Evolutionary conservation across 2,797 vertebrate species (phyloP).

Genomic region (Loriculus beryllinus): DNA sequence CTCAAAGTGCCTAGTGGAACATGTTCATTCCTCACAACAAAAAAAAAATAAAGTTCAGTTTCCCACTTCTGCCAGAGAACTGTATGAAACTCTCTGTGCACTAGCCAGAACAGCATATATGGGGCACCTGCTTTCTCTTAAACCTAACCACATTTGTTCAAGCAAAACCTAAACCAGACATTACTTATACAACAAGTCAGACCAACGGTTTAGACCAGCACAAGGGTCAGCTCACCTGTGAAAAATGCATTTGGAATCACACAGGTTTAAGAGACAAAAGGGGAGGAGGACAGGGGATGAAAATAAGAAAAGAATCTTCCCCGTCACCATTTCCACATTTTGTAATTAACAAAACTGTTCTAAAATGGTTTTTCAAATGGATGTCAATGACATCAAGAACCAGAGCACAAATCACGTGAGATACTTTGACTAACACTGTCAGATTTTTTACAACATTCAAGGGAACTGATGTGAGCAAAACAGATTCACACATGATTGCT

Average conservation of each 20-base stretch:
- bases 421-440: neutral
- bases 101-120: rapidly evolving
- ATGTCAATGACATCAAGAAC: neutral
- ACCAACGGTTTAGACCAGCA: neutral
- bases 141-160: neutral
- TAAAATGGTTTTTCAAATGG: neutral
- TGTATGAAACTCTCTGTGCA: neutral
- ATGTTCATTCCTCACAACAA: neutral
- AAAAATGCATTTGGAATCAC: neutral
- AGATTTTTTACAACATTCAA: neutral
- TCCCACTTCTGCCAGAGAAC: neutral
- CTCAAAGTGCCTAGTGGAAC: neutral
- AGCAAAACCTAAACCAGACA: neutral
- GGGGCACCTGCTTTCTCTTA: neutral
- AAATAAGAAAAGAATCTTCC: neutral
- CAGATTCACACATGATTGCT: neutral
- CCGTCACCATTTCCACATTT: neutral
- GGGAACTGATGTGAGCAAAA: neutral
- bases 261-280: neutral
- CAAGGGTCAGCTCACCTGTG: neutral
- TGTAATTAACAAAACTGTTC: neutral
- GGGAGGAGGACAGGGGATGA: rapidly evolving
- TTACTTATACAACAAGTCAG: neutral
- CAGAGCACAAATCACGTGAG: neutral
- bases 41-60: neutral